A percentile compares a stretch with the other conserved stretches of the same genome.
Evolutionary conservation across 2,888 invertebrate species (phyloP).

Genomic region (Glaucopsyche alexis): DNA sequence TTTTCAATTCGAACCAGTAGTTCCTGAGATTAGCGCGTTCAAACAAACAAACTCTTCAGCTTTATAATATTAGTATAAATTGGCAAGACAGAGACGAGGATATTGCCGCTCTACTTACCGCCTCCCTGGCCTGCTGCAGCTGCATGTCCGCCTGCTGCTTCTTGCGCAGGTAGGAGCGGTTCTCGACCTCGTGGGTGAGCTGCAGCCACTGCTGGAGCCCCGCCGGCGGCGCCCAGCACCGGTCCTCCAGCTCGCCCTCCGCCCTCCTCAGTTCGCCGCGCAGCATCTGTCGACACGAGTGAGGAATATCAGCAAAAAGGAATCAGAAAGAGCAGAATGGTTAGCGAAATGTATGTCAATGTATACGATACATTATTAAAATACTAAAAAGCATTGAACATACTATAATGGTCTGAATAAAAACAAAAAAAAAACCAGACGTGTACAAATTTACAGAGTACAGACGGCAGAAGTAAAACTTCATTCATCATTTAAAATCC

Average conservation of each 20-base stretch:
- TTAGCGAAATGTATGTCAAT: too few species aligned
- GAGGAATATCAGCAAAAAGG: not conserved
- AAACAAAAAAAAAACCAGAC: too few species aligned
- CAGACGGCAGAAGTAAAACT: too few species aligned
- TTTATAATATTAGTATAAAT: too few species aligned
- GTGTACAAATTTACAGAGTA: too few species aligned
- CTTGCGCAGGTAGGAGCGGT: slow-evolving; percentile 91
- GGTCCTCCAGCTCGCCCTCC: slow-evolving; percentile 93
- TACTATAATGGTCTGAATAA: too few species aligned
- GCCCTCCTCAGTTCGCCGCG: slow-evolving; percentile 90
- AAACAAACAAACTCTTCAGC: too few species aligned
- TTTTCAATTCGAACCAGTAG: too few species aligned
- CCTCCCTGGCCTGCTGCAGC: slow-evolving; percentile 92
- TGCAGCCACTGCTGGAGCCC: slow-evolving; percentile 97
- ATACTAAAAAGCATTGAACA: too few species aligned
- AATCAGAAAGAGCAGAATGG: not conserved
- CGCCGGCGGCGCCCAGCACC: slow-evolving; percentile 93
- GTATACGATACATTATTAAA: too few species aligned
- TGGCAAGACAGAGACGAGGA: slow-evolving; percentile 22
- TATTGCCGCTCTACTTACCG: slow-evolving; percentile 78
- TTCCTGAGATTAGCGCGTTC: too few species aligned
- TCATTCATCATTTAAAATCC: too few species aligned
- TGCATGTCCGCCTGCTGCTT: slow-evolving; percentile 90
- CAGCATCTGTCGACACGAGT: slow-evolving; percentile 80
- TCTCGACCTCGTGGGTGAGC: slow-evolving; percentile 97